Evolutionary conservation across 2,113 vertebrate genomes (phyloP).

Genomic region (Myrmecobius fasciatus): DNA sequence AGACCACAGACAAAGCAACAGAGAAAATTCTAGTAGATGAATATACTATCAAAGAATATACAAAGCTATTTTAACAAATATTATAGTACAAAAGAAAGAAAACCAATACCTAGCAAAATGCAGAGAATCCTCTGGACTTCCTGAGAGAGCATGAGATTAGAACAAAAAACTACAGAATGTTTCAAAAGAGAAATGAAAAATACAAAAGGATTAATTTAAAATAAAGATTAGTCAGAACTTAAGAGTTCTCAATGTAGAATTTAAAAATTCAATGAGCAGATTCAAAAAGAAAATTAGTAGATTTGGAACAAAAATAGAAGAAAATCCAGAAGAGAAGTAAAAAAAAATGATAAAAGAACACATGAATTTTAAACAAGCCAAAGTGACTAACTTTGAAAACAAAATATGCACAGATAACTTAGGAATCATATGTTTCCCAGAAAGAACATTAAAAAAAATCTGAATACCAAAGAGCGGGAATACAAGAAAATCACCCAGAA

Average conservation of each 20-base stretch:
- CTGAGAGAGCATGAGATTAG: background rate
- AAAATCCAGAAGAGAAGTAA: background rate
- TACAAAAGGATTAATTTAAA: background rate
- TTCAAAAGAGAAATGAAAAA: background rate
- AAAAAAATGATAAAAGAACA: background rate
- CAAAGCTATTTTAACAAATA: background rate
- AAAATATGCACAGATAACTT: background rate
- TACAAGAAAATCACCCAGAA: background rate
- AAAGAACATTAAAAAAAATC: background rate
- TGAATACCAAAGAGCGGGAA: background rate
- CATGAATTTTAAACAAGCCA: background rate
- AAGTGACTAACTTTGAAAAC: background rate
- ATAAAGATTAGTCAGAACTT: background rate
- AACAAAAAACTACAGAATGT: background rate
- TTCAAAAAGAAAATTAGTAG: background rate
- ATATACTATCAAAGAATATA: background rate
- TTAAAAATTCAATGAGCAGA: background rate
- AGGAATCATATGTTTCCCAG: background rate
- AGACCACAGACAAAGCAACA: background rate
- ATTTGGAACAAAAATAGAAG: background rate
- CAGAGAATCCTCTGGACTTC: background rate
- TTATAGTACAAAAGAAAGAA: background rate
- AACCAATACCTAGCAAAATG: background rate
- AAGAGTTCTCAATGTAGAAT: background rate
- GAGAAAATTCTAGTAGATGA: background rate